Evolutionary conservation across 64 coral and sea anemone species (phyloP), one percentile per base, ranked within the genome.

Genomic region (Cladopsammia gracilis): DNA sequence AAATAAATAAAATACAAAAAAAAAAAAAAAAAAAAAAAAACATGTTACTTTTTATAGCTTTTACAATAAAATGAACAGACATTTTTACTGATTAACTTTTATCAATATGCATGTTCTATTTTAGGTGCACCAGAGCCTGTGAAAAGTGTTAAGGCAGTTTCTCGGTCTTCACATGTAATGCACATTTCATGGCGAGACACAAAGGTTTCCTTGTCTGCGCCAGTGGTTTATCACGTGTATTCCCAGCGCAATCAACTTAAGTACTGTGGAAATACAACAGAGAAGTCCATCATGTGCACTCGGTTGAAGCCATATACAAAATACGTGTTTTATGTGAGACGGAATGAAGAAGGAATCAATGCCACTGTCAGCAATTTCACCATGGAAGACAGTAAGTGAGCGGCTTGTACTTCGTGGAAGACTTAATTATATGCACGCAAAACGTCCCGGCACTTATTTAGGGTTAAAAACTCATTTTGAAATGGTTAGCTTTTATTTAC

Each of bases 211-310:
- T 19, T 4, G 20, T 73, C 48, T 18, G 25, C n/a, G 1, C 46
- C 73, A 51, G 13, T 67, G 3, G 34, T 78, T 34, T 93, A 93
- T 70, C 91, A 93, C 47, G 82, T 93, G 48, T 93, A 86, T 9
- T 59, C 79, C 25, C 52, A 44, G 0, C 83, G 19, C 14, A 78
- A 87, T 25, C 48, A 83, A 48, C 46, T 87, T 13, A 80, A 20
- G 42, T 93, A 93, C 43, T 93, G 91, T 58, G 91, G 91, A 75
- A 93, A 93, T 75, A 93, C 91, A 25, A 93, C 91, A 7, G 56
- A 73, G 13, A 75, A 69, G 50, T n/a, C n/a, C 14, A 86, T 87
- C 45, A 87, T 78, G 11, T 93, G 91, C 10, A 25, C 57, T 69
- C 15, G 46, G 4, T 51, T 93, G 45, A 75, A 93, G 47, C 91